phyloP scores from a whole-genome alignment of 2,888 invertebrate species.

The Gibbula magus region DNA sequence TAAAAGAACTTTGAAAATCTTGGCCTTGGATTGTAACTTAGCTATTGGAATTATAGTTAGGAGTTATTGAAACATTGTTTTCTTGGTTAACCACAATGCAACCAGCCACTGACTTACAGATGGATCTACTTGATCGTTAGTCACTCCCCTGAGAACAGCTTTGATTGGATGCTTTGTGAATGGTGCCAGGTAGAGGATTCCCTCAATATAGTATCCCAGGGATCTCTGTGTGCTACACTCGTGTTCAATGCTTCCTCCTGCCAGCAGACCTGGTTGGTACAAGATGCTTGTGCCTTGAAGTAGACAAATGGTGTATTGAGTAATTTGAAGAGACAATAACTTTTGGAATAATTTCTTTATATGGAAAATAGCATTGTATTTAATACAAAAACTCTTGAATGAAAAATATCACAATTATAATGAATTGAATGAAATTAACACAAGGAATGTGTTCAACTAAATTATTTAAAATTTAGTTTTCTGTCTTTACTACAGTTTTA shows the following conservation, averaged over 20 bases:
- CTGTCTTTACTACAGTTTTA: too few relatives aligned
- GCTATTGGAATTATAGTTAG: too few relatives aligned
- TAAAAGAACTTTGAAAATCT: too few relatives aligned
- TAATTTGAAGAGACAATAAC: not conserved
- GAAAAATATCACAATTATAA: too few relatives aligned
- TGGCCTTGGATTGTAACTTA: too few relatives aligned
- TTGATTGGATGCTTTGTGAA: conserved; percentile 94
- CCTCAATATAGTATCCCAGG: conserved; percentile 91
- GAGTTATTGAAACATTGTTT: not conserved
- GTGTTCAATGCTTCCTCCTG: conserved; percentile 91
- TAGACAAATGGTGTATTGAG: not conserved
- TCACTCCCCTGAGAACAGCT: conserved; percentile 90
- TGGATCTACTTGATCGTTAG: conserved; percentile 81
- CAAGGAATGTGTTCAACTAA: too few relatives aligned
- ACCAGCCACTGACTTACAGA: conserved; percentile 68
- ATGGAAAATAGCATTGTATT: not conserved
- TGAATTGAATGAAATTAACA: too few relatives aligned
- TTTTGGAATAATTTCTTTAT: not conserved
- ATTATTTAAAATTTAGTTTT: too few relatives aligned
- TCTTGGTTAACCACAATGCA: not conserved
- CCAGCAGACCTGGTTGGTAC: conserved; percentile 92
- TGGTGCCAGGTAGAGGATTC: conserved; percentile 89
- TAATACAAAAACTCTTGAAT: too few relatives aligned
- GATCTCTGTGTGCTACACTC: conserved; percentile 89
- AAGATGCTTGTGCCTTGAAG: conserved; percentile 87